These are phyloP conservation scores for Epinotia bilunana DNA, from an alignment of 2,888 invertebrate genomes.

Conservation along the genomic window DNA sequence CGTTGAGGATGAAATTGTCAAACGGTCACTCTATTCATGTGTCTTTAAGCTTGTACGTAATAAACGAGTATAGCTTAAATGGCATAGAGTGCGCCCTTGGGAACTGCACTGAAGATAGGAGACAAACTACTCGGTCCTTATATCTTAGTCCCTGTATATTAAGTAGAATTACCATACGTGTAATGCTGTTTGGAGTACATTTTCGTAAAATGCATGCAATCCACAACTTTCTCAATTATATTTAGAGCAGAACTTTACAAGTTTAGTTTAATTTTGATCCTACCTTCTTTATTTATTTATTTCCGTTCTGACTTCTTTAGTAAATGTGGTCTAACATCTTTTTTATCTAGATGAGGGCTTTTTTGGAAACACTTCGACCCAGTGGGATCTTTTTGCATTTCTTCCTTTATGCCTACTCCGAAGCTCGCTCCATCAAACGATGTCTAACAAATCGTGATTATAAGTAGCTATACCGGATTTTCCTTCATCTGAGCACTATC, in stretches of 20 bases:
- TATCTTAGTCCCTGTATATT: neutral
- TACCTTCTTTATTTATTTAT: too few species aligned
- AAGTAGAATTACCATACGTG: neutral
- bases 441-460: too few species aligned
- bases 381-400: too few species aligned
- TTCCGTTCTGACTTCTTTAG: too few species aligned
- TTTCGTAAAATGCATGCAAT: neutral
- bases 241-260: neutral
- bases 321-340: too few species aligned
- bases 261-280: too few species aligned
- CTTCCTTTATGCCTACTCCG: too few species aligned
- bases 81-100: neutral
- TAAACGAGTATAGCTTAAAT: neutral
- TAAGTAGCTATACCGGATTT: too few species aligned
- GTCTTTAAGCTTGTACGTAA: neutral
- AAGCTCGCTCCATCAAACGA: too few species aligned
- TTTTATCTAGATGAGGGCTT: too few species aligned
- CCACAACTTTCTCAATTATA: neutral
- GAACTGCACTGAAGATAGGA: constrained; percentile 1
- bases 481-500: too few species aligned
- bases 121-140: neutral
- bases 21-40: neutral
- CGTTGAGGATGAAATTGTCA: neutral
- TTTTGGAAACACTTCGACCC: too few species aligned
- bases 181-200: neutral